Evolutionary conservation across 2,888 invertebrate genomes (phyloP).

Genomic region (Sarcophaga subvicina): DNA sequence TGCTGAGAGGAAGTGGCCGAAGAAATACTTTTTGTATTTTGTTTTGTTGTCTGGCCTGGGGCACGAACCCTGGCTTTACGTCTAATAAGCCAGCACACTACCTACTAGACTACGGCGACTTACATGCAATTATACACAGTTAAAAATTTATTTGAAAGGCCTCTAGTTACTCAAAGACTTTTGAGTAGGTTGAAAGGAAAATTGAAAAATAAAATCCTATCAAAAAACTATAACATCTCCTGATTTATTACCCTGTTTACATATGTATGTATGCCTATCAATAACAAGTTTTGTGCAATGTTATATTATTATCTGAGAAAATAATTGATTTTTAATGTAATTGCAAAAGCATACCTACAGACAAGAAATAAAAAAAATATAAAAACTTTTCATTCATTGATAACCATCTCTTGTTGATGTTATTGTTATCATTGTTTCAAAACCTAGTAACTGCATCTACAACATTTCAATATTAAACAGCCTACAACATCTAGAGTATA

Average conservation of each 20-base stretch:
- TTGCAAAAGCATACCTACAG: slow-evolving; percentile 2
- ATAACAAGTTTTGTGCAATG: slow-evolving; percentile 9
- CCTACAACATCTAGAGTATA: slow-evolving; percentile 28
- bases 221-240: background rate
- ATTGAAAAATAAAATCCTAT: background rate
- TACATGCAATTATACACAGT: no score
- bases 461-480: background rate
- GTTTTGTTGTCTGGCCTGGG: no score
- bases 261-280: background rate
- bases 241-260: background rate
- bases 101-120: no score
- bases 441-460: background rate
- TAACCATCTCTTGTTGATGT: background rate
- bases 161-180: no score
- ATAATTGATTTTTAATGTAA: slow-evolving; percentile 54
- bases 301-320: background rate
- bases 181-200: background rate
- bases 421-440: slow-evolving; percentile 29
- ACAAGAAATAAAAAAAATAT: slow-evolving; percentile 14
- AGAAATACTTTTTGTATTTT: no score
- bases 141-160: no score
- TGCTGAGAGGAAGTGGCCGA: no score
- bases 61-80: no score
- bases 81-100: no score
- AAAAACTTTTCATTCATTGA: background rate